These are phyloP conservation scores for Taxidea taxus DNA, from an alignment of 2,113 vertebrate genomes.

Conservation along the genomic window DNA sequence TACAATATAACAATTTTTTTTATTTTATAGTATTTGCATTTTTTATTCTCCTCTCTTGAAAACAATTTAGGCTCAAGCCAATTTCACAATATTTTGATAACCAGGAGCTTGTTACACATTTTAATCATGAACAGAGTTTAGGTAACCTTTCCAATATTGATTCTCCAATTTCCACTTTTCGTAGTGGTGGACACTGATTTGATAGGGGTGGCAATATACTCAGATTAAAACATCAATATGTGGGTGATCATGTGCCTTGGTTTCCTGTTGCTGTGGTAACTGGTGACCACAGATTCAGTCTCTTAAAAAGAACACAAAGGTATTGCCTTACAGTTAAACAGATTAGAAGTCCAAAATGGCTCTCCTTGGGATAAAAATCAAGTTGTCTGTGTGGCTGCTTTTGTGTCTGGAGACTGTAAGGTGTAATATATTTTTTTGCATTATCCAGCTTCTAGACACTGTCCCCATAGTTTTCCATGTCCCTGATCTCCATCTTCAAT, in stretches of 20 bases:
- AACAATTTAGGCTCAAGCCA: neutral
- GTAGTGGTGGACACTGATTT: neutral
- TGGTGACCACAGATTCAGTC: neutral
- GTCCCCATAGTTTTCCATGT: neutral
- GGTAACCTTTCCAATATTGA: neutral
- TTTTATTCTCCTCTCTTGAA: neutral
- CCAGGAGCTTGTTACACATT: neutral
- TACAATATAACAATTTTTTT: neutral
- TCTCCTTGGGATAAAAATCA: neutral
- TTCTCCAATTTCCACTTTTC: neutral
- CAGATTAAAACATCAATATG: neutral
- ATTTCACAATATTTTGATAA: neutral
- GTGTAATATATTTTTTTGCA: neutral
- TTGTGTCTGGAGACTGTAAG: neutral
- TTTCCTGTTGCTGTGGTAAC: neutral
- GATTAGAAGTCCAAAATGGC: neutral
- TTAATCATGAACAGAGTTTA: neutral
- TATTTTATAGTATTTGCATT: neutral
- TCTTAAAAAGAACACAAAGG: neutral
- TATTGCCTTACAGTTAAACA: neutral
- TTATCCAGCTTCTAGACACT: neutral
- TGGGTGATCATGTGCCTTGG: neutral
- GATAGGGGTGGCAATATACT: neutral
- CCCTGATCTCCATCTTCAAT: neutral
- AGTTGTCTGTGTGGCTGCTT: neutral